A percentile compares a stretch with the other conserved stretches of the same genome.
Conservation (phyloP, 2,888 invertebrate genomes). For the Oscheius sp. region DNA sequence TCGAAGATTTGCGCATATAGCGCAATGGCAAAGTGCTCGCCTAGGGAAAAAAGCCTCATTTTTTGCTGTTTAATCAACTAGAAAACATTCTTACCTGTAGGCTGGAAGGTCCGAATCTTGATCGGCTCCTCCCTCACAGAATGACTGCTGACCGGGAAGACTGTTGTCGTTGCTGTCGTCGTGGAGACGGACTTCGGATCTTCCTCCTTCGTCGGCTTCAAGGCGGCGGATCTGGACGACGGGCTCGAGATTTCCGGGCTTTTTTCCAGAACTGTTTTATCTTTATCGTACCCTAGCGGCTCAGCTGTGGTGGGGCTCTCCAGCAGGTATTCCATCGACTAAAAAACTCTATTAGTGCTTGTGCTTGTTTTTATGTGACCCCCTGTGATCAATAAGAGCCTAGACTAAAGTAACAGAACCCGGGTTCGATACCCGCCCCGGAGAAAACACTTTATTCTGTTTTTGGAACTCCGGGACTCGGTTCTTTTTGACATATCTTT, state of each 20-base stretch:
- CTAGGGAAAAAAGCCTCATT: too few relatives aligned
- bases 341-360: conserved; percentile 6
- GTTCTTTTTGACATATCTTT: too few relatives aligned
- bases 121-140: neutral
- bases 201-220: conserved; percentile 28
- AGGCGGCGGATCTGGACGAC: neutral
- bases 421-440: too few relatives aligned
- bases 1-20: too few relatives aligned
- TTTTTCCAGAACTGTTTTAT: neutral
- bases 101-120: conserved; percentile 11
- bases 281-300: neutral
- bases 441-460: too few relatives aligned
- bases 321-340: conserved; percentile 31
- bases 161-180: neutral
- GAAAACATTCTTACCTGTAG: neutral
- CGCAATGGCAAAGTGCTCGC: too few relatives aligned
- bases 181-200: too few relatives aligned
- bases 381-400: too few relatives aligned
- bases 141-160: neutral
- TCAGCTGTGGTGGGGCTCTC: conserved; percentile 13
- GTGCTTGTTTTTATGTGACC: neutral
- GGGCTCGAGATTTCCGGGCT: conserved; percentile 13
- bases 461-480: too few relatives aligned
- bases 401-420: too few relatives aligned
- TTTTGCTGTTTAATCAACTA: too few relatives aligned